phyloP scores from a whole-genome alignment of 2,797 vertebrate species.

The Etheostoma nigrum region DNA sequence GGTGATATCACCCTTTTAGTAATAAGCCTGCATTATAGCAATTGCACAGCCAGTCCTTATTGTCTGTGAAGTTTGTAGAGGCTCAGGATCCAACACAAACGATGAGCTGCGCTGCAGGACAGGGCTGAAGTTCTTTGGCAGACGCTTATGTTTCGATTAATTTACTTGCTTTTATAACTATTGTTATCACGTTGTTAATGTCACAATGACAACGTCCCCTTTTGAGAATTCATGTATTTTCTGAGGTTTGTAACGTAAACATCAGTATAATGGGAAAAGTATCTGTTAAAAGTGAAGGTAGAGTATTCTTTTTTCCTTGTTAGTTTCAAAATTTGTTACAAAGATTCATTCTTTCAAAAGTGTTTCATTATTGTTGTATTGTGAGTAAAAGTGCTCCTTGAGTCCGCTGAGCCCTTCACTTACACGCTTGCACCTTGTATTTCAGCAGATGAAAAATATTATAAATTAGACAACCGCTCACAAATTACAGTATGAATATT shows the following conservation, averaged over 20 bases:
- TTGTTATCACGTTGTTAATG: conserved; percentile 36
- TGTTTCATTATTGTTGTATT: neutral
- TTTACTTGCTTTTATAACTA: conserved; percentile 23
- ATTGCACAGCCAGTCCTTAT: conserved; percentile 56
- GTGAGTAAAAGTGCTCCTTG: neutral
- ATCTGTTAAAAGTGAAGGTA: neutral
- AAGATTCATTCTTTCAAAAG: neutral
- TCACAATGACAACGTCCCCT: conserved; percentile 14
- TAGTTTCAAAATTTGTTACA: neutral
- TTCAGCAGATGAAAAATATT: conserved; percentile 1
- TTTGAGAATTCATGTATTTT: conserved; percentile 16
- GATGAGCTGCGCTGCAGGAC: conserved; percentile 37
- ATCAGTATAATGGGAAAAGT: conserved; percentile 4
- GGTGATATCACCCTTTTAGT: conserved; percentile 71
- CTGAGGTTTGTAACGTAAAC: neutral
- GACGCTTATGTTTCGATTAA: conserved; percentile 46
- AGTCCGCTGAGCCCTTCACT: neutral
- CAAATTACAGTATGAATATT: neutral
- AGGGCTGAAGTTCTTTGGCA: conserved; percentile 36
- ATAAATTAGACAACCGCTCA: neutral
- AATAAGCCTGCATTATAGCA: conserved; percentile 61
- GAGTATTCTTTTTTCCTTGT: neutral
- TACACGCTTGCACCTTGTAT: neutral
- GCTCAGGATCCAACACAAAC: conserved; percentile 61
- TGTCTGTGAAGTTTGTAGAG: conserved; percentile 67